phyloP scores from a whole-genome alignment of 2,888 invertebrate genomes.

The Nymphalis urticae region DNA sequence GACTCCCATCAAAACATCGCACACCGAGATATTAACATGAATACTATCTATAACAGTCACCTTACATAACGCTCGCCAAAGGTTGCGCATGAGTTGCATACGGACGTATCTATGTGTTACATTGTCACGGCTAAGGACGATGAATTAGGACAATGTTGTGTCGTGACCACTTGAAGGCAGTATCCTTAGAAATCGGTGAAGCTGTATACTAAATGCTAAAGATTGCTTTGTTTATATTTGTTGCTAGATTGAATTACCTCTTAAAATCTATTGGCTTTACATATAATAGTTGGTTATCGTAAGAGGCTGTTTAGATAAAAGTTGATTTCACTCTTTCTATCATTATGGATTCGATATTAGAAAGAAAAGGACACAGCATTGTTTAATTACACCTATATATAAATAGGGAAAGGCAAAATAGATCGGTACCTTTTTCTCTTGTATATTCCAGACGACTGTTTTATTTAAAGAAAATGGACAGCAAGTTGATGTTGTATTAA shows the following conservation, averaged over 20 bases:
- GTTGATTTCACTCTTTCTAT: too few species aligned
- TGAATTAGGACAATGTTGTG: conserved; percentile 63
- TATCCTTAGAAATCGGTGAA: conserved; percentile 5
- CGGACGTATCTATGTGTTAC: conserved; percentile 47
- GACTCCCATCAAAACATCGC: not conserved
- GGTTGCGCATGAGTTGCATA: conserved; percentile 40
- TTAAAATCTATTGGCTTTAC: too few species aligned
- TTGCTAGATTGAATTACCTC: not conserved
- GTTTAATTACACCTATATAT: too few species aligned
- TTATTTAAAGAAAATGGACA: too few species aligned
- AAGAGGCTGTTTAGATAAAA: too few species aligned
- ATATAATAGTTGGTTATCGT: not conserved
- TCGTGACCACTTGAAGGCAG: conserved; percentile 40
- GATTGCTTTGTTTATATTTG: conserved; percentile 8
- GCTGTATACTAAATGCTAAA: conserved; percentile 7
- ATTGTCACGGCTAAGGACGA: conserved; percentile 63
- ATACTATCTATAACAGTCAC: conserved; percentile 23
- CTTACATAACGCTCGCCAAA: conserved; percentile 34
- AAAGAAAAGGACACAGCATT: too few species aligned
- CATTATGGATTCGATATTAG: too few species aligned
- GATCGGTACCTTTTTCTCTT: too few species aligned
- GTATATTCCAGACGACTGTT: too few species aligned
- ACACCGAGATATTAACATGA: conserved; percentile 16
- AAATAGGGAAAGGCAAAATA: too few species aligned
- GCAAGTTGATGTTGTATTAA: too few species aligned